These are phyloP conservation scores for Synanthedon formicaeformis DNA, from an alignment of 2,888 invertebrate species.

Conservation along the genomic window DNA sequence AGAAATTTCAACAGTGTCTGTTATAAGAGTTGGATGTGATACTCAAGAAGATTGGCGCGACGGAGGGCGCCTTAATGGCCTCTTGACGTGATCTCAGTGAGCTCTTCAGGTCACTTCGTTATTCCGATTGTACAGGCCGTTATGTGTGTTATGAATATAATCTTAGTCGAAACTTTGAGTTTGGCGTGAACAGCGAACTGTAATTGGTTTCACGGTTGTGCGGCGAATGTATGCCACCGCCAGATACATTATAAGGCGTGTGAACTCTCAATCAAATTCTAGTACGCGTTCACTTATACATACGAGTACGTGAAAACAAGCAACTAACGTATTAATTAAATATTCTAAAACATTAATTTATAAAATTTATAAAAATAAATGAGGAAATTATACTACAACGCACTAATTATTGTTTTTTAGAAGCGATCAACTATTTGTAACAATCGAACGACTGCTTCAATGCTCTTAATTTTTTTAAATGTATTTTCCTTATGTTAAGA, in stretches of 20 bases:
- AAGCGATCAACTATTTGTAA: too few species aligned
- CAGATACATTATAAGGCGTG: neutral
- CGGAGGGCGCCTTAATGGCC: slow-evolving; percentile 62
- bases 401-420: too few species aligned
- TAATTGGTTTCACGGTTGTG: slow-evolving; percentile 17
- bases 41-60: slow-evolving; percentile 60
- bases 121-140: slow-evolving; percentile 54
- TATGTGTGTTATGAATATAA: slow-evolving; percentile 15
- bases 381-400: too few species aligned
- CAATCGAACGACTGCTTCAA: too few species aligned
- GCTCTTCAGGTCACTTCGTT: slow-evolving; percentile 67
- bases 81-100: slow-evolving; percentile 52
- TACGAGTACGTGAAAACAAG: neutral
- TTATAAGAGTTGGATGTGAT: slow-evolving; percentile 48
- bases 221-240: slow-evolving; percentile 1
- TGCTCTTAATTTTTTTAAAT: too few species aligned
- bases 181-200: slow-evolving; percentile 19
- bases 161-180: slow-evolving; percentile 20
- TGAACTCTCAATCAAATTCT: neutral
- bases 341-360: too few species aligned
- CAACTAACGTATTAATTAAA: too few species aligned
- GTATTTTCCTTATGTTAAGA: too few species aligned
- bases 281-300: neutral
- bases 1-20: slow-evolving; percentile 30
- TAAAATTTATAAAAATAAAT: too few species aligned